Base-by-base conservation (phyloP, 1,140 invertebrate species). In the Harpegnathos saltator region DNA sequence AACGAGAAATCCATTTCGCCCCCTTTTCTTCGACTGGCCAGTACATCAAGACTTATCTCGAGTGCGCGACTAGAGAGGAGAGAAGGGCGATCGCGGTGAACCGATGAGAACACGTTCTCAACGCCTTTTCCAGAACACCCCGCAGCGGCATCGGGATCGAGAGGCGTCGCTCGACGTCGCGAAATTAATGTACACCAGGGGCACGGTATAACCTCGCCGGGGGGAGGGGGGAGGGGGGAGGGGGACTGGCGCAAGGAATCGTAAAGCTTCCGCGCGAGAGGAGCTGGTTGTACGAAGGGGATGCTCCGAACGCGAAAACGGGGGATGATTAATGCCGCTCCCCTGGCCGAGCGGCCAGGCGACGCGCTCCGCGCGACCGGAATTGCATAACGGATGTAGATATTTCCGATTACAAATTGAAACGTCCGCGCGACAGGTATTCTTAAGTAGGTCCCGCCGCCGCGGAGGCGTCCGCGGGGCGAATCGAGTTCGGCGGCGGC, bases 391-490 rank as follows among this genome's bases (percentile, higher is more conserved):
- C 78, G 73, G 74, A 82, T 83, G 69, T 80, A 88, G 86, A 88
- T 75, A 80, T 85, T 89, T 65, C 69, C 73, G 83, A 89, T 88
- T 86, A 89, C 84, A 89, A 88, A 89, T 89, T 89, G 80, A 89
- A 83, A 89, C 86, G 88, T 89, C 78, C 74, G 44, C 22, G 63
- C 68, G 52, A 73, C 72, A 63, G 48, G 80, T 61, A 82, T 78
- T 33, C 15, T 54, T 77, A 83, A 82, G 61, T 80, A 72, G 85
- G 69, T 77, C 80, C 69, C 74, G 66, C 38, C 74, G 66, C 38
- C 61, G 58, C 68, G 29, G 71, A 22, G 24, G 52, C 11, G 52
- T 68, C 78, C 58, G 59, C 24, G 26, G 38, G 69, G 15, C 19
- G 38, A 24, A 26, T 69, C 24, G 52, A 52, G 68, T 71, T 88